Evolutionary conservation across 2,113 vertebrate genomes (phyloP).

Genomic region (Pygoscelis antarcticus): DNA sequence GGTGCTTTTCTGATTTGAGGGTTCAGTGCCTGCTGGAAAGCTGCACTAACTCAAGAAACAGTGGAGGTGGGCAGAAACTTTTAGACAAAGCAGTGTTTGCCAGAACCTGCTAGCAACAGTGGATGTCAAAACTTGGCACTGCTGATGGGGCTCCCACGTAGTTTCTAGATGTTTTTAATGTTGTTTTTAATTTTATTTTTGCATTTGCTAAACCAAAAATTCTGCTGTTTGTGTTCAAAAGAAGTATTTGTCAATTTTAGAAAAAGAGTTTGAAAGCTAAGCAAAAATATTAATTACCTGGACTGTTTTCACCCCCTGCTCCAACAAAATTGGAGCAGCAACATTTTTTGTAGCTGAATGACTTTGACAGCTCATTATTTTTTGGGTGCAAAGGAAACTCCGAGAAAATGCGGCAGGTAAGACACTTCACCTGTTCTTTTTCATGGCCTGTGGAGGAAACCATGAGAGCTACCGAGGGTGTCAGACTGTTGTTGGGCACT

Average conservation of each 20-base stretch:
- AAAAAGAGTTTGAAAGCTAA: not conserved
- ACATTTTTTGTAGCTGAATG: not conserved
- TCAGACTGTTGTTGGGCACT: not conserved
- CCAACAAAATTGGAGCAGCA: not conserved
- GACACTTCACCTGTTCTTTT: not conserved
- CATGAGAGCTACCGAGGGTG: not conserved
- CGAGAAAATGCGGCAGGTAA: not conserved
- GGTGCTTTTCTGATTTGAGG: not conserved
- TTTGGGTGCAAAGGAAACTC: not conserved
- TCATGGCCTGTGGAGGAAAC: not conserved
- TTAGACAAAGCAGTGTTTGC: not conserved
- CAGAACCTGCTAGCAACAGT: not conserved
- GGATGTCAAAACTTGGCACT: fast-evolving
- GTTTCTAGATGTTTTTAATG: not conserved
- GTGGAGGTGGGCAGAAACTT: not conserved
- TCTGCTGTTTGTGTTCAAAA: not conserved
- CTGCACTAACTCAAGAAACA: not conserved
- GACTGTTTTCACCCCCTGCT: not conserved
- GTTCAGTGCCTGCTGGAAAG: not conserved
- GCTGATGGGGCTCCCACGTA: fast-evolving
- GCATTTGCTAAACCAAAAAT: not conserved
- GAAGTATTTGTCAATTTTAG: not conserved
- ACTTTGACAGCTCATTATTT: not conserved
- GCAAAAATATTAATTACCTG: not conserved
- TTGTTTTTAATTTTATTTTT: not conserved